phyloP scores from a whole-genome alignment of 2,797 vertebrate species.

The Babyrousa celebensis region DNA sequence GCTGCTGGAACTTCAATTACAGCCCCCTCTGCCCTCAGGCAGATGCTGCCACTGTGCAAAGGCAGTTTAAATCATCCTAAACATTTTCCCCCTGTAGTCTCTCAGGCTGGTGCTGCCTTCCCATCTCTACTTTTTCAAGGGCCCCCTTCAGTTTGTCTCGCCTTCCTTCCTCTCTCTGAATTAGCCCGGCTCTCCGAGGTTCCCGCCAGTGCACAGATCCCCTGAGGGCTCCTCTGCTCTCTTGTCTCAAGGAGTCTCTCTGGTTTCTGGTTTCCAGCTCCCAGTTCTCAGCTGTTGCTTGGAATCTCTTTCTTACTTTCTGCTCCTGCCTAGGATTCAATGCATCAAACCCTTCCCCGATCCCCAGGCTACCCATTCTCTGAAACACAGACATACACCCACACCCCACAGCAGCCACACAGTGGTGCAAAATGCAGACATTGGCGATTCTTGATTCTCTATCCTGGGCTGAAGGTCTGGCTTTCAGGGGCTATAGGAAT shows the following conservation, averaged over 20 bases:
- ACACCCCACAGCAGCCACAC: not conserved
- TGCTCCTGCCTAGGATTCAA: not conserved
- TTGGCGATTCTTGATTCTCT: not conserved
- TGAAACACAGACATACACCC: not conserved
- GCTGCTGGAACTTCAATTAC: slow-evolving; percentile 60
- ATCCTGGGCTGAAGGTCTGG: not conserved
- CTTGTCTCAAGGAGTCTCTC: not conserved
- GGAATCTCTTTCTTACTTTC: not conserved
- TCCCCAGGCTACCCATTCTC: not conserved
- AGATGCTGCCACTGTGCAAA: not conserved
- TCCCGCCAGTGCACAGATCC: accelerated
- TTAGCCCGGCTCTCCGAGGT: not conserved
- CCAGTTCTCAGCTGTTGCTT: not conserved
- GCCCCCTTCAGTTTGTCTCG: not conserved
- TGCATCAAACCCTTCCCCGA: not conserved
- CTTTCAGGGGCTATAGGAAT: not conserved
- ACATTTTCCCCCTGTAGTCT: not conserved
- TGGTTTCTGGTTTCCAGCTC: not conserved
- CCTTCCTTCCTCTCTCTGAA: not conserved
- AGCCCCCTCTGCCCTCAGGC: not conserved
- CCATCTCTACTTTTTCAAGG: not conserved
- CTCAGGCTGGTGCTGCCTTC: not conserved
- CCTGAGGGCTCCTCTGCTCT: not conserved
- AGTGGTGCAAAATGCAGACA: not conserved
- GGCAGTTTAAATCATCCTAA: not conserved